Evolutionary conservation across 1,140 invertebrate species (phyloP), one percentile per base, ranked within the genome.

Genomic region (Euwallacea fornicatus): DNA sequence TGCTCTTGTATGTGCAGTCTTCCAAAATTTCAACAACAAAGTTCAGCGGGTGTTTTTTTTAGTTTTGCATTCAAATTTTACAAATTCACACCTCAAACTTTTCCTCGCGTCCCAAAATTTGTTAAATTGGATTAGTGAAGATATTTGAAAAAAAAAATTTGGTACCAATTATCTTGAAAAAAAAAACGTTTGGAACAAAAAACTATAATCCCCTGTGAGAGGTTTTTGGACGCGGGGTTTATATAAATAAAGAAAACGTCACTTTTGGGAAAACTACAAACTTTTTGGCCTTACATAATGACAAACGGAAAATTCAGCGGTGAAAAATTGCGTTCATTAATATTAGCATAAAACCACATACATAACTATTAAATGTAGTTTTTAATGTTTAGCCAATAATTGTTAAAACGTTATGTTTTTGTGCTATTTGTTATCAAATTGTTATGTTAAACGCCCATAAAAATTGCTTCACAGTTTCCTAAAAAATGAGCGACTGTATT

Each of bases 251-350:
- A 71, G 61, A 77, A 72, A 77, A 79, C 78, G 79, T 80, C 79
- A 80, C 79, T 80, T 80, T 80, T 80, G 79, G 79, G 79, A 79
- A 78, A 78, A 73, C 67, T 69, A 75, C 75, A 79, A 73, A 78
- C 72, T 4, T 79, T 79, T 78, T 66, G 78, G 77, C 76, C 66
- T 60, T 73, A 16, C 33, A 69, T 72, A 72, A 69, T 70, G 13
- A 10, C 64, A 72, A 72, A 67, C 21, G 58, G 70, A 66, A 66
- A 72, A 66, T 72, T 66, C 63, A 42, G 59, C 58, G 64, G 66
- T 63, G 54, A 70, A 74, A 78, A 76, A 74, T 71, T 73, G 15
- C 50, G 47, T 60, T 69, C 65, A 63, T 47, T 47, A 63, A 47
- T 15, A 75, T 74, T 74, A 73, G 72, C 63, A 73, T 75, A 76